phyloP scores from a whole-genome alignment of 2,113 vertebrate genomes.

The Phylloscopus trochiloides region DNA sequence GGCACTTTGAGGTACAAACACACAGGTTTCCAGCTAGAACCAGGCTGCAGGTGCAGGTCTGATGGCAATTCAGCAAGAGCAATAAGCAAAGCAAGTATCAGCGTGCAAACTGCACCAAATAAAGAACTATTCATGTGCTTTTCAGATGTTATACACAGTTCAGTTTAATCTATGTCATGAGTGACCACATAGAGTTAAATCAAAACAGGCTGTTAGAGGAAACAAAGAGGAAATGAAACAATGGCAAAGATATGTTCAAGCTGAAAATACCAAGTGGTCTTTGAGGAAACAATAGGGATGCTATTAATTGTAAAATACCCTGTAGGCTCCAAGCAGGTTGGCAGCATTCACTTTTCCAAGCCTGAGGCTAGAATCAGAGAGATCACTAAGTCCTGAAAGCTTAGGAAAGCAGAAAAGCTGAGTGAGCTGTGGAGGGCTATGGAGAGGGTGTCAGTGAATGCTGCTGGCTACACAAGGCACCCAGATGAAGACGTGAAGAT shows the following conservation, averaged over 20 bases:
- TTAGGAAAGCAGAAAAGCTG: background rate
- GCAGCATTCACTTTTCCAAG: slow-evolving; percentile 28
- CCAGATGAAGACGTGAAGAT: fast-evolving
- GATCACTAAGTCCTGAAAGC: background rate
- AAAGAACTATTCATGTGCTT: background rate
- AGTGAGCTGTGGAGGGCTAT: background rate
- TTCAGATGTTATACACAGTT: background rate
- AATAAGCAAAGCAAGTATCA: background rate
- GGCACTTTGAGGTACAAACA: background rate
- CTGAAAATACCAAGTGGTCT: slow-evolving; percentile 40
- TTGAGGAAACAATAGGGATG: slow-evolving; percentile 33
- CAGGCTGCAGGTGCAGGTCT: background rate
- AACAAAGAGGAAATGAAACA: slow-evolving; percentile 55
- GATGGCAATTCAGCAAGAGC: background rate
- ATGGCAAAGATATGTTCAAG: slow-evolving; percentile 35
- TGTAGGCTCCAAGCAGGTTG: slow-evolving; percentile 29
- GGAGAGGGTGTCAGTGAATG: background rate
- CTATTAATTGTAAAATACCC: slow-evolving; percentile 41
- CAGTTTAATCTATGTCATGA: background rate
- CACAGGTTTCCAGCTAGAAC: background rate
- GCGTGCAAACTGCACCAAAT: background rate
- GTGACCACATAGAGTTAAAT: slow-evolving; percentile 34
- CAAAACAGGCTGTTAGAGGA: slow-evolving; percentile 11
- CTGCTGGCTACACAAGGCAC: background rate
- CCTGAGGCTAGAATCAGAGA: background rate